Base-by-base conservation (phyloP, 2,888 invertebrate species). In the Pimpla rufipes region DNA sequence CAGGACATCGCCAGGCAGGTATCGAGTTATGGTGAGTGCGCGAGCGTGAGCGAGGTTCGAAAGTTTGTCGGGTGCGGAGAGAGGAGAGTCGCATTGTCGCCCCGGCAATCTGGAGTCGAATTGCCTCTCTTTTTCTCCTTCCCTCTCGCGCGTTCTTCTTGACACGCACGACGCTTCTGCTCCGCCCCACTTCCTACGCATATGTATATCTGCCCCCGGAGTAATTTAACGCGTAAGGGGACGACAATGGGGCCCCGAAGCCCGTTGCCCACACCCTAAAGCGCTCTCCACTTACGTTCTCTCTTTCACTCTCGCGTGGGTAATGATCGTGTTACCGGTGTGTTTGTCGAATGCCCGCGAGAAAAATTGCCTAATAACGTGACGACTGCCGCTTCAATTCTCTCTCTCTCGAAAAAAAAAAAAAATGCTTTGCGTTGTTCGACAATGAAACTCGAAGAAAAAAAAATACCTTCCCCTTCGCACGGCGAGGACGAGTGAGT, bases 201-300 rank as follows among this genome's bases (percentile, higher is more conserved):
- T 74, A 64, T 79, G 67, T 85, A 83, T 85, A 84, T 84, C 85
- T 87, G 87, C 88, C 90, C n/a, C 88, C 87, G 87, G 83, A 90
- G 92, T 92, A 92, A 92, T 92, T 90, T 90, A 91, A 92, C 90
- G 90, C 92, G 92, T 88, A 87, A 89, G 89, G 90, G 90, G 89
- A 88, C 88, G 89, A 89, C 90, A 89, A 89, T 90, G 86, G 86
- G 73, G 78, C 66, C 86, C 82, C 79, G 88, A 90, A 89, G 90
- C 89, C 89, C 87, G 87, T 87, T 71, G 79, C 79, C 83, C 83
- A 80, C 83, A 80, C 83, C 83, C 83, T 73, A 29, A 78, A 83
- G 50, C 83, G 42, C 77, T 84, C 78, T 79, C 74, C 79, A 64
- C 75, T 81, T 79, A 79, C 75, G 64, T 68, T 82, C 75, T 71